Conservation (phyloP, 2,113 vertebrate species). For the Alethe diademata region DNA sequence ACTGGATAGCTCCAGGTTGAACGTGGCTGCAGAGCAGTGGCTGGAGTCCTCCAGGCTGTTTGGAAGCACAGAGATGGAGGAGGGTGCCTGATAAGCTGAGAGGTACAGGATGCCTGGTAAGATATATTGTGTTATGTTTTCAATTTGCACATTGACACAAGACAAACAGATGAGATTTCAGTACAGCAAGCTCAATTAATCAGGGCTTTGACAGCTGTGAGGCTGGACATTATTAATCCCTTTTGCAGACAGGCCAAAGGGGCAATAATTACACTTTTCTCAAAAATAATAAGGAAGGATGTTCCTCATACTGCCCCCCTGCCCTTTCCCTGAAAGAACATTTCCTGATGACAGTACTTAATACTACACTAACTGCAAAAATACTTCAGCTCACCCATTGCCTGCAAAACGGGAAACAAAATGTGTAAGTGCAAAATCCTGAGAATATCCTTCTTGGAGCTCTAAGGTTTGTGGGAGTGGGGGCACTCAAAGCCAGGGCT, state of each 20-base stretch:
- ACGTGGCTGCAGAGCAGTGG: rapidly evolving
- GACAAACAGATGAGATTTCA: slow-evolving; percentile 70
- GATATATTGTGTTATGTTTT: slow-evolving; percentile 67
- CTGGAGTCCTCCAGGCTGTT: background rate
- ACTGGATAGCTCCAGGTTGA: background rate
- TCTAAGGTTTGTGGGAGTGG: background rate
- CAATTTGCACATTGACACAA: slow-evolving; percentile 65
- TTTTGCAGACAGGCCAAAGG: background rate
- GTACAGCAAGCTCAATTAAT: slow-evolving; percentile 61
- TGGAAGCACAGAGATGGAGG: background rate
- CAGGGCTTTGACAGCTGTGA: slow-evolving; percentile 61
- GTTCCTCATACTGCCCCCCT: background rate
- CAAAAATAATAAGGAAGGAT: background rate
- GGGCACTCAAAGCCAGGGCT: background rate
- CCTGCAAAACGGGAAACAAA: background rate
- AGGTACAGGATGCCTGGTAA: slow-evolving; percentile 1
- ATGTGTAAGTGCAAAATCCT: background rate
- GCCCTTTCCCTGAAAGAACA: background rate
- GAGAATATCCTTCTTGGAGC: background rate
- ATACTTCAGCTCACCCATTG: background rate
- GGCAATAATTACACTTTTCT: slow-evolving; percentile 35
- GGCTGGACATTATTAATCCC: slow-evolving; percentile 51
- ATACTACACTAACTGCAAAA: background rate
- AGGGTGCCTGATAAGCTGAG: background rate
- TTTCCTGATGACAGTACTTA: background rate